These are phyloP conservation scores for Acinonyx jubatus DNA, from an alignment of 2,113 vertebrate genomes.

Conservation along the genomic window DNA sequence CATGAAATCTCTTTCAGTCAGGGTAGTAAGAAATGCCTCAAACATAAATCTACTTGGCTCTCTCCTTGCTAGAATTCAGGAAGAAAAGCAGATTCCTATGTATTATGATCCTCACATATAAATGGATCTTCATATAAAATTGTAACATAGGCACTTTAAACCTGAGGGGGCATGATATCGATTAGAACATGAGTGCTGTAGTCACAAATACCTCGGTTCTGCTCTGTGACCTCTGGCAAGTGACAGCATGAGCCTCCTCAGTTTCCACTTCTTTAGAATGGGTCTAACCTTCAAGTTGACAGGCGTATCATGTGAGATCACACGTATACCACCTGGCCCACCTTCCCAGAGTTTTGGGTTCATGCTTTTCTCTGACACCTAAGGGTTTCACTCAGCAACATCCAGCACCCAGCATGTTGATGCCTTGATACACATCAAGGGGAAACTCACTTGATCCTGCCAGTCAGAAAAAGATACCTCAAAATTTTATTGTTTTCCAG, in stretches of 20 bases:
- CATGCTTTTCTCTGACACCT: not conserved
- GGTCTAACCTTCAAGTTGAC: not conserved
- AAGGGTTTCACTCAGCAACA: not conserved
- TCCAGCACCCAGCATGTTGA: not conserved
- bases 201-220: not conserved
- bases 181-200: not conserved
- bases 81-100: not conserved
- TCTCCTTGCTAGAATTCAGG: not conserved
- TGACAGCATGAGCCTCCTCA: not conserved
- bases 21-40: not conserved
- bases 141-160: not conserved
- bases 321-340: not conserved
- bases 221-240: not conserved
- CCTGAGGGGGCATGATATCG: not conserved
- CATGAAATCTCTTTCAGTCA: not conserved
- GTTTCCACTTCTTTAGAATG: not conserved
- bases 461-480: not conserved
- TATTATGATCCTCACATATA: not conserved
- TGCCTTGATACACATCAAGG: not conserved
- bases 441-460: not conserved
- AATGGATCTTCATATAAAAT: not conserved
- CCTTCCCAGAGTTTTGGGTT: not conserved
- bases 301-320: not conserved
- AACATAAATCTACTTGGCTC: not conserved
- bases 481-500: not conserved